These are phyloP conservation scores for Macrocentrus cingulum DNA, from an alignment of 1,140 invertebrate genomes.

Conservation along the genomic window DNA sequence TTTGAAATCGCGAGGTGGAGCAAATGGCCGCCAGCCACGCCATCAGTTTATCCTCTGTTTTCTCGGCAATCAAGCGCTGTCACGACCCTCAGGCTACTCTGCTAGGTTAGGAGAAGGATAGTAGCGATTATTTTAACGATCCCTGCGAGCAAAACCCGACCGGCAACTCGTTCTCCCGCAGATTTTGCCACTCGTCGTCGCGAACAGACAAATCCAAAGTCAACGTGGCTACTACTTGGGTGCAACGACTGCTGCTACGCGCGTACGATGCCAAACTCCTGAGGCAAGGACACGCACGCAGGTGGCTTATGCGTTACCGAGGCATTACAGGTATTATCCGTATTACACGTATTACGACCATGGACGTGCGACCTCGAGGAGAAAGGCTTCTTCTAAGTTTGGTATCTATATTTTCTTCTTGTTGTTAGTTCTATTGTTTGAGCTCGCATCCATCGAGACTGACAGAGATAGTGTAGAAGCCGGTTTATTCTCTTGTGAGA, in stretches of 20 bases:
- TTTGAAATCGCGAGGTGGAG: too few species aligned
- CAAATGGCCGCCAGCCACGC: too few species aligned
- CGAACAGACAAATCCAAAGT: too few species aligned
- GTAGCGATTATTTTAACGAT: slow-evolving; percentile 58
- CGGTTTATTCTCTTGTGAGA: too few species aligned
- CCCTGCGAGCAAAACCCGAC: slow-evolving; percentile 57
- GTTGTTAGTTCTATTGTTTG: too few species aligned
- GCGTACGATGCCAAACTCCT: slow-evolving; percentile 8
- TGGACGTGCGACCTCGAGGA: slow-evolving; percentile 50
- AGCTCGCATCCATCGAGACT: too few species aligned
- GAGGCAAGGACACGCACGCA: slow-evolving; percentile 33
- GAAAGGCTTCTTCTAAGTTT: slow-evolving; percentile 17
- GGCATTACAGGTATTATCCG: slow-evolving; percentile 56
- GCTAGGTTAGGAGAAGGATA: slow-evolving; percentile 57
- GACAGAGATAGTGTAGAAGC: too few species aligned
- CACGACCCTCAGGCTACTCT: slow-evolving; percentile 39
- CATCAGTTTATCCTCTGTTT: too few species aligned
- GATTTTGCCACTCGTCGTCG: too few species aligned
- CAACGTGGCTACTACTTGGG: too few species aligned
- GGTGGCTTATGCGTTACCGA: slow-evolving; percentile 52
- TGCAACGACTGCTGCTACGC: slow-evolving; percentile 17
- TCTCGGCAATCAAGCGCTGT: too few species aligned
- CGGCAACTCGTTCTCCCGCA: slow-evolving; percentile 49
- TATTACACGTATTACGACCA: slow-evolving; percentile 55
- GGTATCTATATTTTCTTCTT: neutral